Evolutionary conservation across 2,888 invertebrate species (phyloP).

Genomic region (Allolobophora icterica): DNA sequence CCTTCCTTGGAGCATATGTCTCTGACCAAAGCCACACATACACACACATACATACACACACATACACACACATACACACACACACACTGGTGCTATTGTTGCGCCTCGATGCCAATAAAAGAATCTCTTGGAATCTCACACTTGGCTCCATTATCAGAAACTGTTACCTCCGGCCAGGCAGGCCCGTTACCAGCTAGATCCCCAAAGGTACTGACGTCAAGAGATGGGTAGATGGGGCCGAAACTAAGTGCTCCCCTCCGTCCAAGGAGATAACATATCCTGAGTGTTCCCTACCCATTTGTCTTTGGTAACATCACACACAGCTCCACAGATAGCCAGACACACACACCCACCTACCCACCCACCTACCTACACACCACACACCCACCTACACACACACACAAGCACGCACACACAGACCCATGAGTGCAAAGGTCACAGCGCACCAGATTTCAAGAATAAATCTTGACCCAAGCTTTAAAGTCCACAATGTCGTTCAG

Average conservation of each 20-base stretch:
- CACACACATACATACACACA: neutral
- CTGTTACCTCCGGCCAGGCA: neutral
- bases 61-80: neutral
- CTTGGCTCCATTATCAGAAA: neutral
- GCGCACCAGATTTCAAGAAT: no score
- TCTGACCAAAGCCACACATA: neutral
- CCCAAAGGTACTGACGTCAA: neutral
- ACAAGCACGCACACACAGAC: no score
- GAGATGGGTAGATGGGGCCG: neutral
- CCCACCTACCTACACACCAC: no score
- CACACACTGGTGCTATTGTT: neutral
- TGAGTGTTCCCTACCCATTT: neutral
- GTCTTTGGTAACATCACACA: neutral
- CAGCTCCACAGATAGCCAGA: neutral
- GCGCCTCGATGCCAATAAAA: neutral
- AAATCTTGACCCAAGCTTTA: no score
- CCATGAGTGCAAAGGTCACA: no score
- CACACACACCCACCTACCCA: neutral
- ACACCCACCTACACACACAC: neutral
- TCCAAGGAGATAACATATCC: neutral
- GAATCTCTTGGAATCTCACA: neutral
- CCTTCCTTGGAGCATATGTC: neutral
- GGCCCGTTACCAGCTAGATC: neutral
- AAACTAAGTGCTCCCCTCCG: neutral
- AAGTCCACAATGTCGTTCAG: no score